These are phyloP conservation scores for Oophaga pumilio DNA, from an alignment of 2,113 vertebrate species.

Conservation along the genomic window DNA sequence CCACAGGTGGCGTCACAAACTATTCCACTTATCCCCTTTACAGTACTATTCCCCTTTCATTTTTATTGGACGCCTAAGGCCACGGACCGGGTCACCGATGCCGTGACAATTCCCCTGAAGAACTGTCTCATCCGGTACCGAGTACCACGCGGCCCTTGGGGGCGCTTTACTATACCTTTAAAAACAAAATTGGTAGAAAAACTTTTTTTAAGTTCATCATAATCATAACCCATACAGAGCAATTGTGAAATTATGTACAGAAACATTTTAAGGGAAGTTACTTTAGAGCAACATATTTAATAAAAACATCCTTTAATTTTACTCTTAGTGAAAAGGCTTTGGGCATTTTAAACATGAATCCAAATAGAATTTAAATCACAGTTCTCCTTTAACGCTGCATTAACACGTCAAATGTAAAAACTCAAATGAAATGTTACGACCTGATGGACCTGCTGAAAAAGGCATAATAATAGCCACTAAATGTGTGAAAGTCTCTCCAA, in stretches of 20 bases:
- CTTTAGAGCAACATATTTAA: not conserved
- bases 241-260: not conserved
- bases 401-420: not conserved
- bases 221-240: not conserved
- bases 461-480: conserved; percentile 8
- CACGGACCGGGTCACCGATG: too few species aligned
- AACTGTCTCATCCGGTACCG: too few species aligned
- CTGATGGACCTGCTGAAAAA: not conserved
- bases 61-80: too few species aligned
- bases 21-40: too few species aligned
- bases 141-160: too few species aligned
- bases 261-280: not conserved
- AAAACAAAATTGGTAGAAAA: too few species aligned
- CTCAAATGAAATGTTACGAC: conserved; percentile 14
- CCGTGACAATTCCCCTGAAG: too few species aligned
- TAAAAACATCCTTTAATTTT: not conserved
- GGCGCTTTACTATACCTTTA: too few species aligned
- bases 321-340: not conserved
- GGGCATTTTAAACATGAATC: not conserved
- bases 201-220: too few species aligned
- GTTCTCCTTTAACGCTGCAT: not conserved
- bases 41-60: too few species aligned
- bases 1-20: too few species aligned
- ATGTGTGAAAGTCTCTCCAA: conserved; percentile 12
- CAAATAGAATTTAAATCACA: not conserved